Percentiles rank a stretch among this genome's conserved stretches.
Evolutionary conservation across 2,797 vertebrate species (phyloP).

Genomic region (Enoplosus armatus): DNA sequence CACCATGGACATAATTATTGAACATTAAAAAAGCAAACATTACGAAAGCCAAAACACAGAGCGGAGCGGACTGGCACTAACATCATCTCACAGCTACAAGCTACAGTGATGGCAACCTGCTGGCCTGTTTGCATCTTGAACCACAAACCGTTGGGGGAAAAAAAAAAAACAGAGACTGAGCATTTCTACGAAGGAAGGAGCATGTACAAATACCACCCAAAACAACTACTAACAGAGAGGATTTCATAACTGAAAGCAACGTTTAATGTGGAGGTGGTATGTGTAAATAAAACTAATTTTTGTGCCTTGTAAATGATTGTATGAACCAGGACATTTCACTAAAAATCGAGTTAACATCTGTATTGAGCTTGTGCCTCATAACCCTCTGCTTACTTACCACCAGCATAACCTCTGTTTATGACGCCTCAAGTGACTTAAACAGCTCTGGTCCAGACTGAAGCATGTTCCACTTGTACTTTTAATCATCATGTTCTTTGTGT

Average conservation of each 20-base stretch:
- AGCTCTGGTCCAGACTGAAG: constrained; percentile 87
- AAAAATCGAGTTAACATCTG: constrained; percentile 93
- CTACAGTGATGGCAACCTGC: constrained; percentile 89
- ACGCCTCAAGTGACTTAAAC: constrained; percentile 81
- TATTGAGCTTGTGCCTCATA: constrained; percentile 92
- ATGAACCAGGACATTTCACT: constrained; percentile 88
- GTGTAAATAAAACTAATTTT: constrained; percentile 98
- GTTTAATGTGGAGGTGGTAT: constrained; percentile 86
- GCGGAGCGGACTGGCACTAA: constrained; percentile 96
- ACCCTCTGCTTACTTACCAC: constrained; percentile 93
- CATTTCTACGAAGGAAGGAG: constrained; percentile 86
- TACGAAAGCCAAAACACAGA: constrained; percentile 64
- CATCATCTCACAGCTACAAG: constrained; percentile 88
- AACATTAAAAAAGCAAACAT: constrained; percentile 84
- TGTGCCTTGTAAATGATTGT: constrained; percentile 95
- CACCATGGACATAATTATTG: constrained; percentile 93
- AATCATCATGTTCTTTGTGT: constrained; percentile 83
- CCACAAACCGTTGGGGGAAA: constrained; percentile 74
- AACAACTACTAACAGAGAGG: constrained; percentile 93
- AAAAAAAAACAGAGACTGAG: constrained; percentile 76
- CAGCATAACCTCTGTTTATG: constrained; percentile 88
- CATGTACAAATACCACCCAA: constrained; percentile 84
- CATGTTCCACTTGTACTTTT: constrained; percentile 87
- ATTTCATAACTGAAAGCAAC: constrained; percentile 83
- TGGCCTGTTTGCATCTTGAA: constrained; percentile 94